Evolutionary conservation across 2,113 vertebrate genomes (phyloP), one percentile per base, ranked within the genome.

Genomic region (Cyprinus carpio): DNA sequence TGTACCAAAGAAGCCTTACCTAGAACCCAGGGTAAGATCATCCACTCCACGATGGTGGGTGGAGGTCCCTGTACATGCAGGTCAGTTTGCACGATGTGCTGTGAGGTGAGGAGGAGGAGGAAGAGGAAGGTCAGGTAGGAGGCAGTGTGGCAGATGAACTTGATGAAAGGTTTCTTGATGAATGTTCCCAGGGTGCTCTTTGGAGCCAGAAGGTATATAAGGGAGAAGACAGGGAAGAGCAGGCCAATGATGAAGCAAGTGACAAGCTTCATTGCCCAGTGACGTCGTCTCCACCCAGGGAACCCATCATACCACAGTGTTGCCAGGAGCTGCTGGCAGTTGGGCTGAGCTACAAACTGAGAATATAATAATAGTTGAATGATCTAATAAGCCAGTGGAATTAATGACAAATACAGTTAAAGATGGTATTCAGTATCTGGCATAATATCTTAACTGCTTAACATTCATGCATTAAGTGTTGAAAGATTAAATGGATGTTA

Each of bases 291-390:
- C 98, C 98, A 99, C 60, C 98, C 98, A 0, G 98, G 98, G 89
- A 99, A 99, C 72, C 98, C 97, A 0, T 99, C 97, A 0, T 99
- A 99, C 98, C 98, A 99, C 78, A 99, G 93, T 0, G 98, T 98
- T 62, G 98, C 98, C 60, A 99, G 93, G 1, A 99, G 95, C 94
- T 99, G 98, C 92, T 99, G 98, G 91, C 98, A 99, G 92, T 99
- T 99, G 0, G 98, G 98, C 93, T 99, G 98, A 79, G 98, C 96
- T 51, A 99, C 98, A 89, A 99, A 99, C 98, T 99, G 64, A 74
- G 51, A 64, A 81, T 29, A 20, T 12, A 20, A 62, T 31, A 79
- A 49, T 7, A 27, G 16, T 11, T 56, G 29, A 54, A 56, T 31
- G 27, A 18, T 18, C 16, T 18, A 56, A 56, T 31, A 54, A 34